Conservation (phyloP, 2,113 vertebrate species). For the Noctilio leporinus region DNA sequence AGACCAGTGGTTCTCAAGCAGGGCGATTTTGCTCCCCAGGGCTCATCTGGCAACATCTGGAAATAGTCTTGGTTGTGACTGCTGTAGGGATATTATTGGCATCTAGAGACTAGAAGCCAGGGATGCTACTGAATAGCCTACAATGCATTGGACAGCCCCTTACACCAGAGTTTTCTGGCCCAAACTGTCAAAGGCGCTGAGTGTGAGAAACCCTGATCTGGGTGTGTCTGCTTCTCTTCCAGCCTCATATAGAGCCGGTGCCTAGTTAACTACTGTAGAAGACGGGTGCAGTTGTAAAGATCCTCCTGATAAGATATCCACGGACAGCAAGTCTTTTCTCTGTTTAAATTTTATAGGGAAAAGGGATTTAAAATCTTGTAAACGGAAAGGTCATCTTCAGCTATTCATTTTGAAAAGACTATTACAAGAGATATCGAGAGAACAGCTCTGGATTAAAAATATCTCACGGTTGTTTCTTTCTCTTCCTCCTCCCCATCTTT, state of each 20-base stretch:
- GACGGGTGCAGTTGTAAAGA: neutral
- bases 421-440: neutral
- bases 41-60: neutral
- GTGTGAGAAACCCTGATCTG: neutral
- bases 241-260: rapidly evolving
- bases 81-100: neutral
- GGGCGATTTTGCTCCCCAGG: neutral
- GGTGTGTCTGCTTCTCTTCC: neutral
- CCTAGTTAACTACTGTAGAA: neutral
- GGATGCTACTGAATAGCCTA: neutral
- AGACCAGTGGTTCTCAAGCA: neutral
- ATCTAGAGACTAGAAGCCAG: neutral
- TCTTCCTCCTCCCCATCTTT: neutral
- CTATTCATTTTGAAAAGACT: neutral
- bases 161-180: neutral
- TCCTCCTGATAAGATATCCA: neutral
- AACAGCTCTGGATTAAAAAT: neutral
- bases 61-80: neutral
- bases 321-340: neutral
- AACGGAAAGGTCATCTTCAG: neutral
- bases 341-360: neutral
- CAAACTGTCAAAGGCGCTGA: neutral
- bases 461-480: neutral
- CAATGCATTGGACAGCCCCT: neutral
- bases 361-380: neutral